Base-by-base conservation (phyloP, 2,113 vertebrate species). In the Triplophysa tibetana region DNA sequence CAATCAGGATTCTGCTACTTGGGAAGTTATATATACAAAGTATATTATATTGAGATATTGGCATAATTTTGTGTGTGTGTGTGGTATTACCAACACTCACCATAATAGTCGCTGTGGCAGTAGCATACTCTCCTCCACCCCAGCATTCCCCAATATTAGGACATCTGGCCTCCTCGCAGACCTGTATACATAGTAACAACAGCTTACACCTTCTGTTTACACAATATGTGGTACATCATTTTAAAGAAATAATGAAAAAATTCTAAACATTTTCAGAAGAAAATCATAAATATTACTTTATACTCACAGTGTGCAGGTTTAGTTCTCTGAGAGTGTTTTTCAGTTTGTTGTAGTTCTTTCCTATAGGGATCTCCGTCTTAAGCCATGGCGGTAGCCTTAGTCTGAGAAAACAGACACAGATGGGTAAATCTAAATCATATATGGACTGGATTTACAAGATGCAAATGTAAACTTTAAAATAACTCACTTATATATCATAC, bases 121-220 rank as follows among this genome's bases (percentile, higher is more conserved):
- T 99, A 45, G 95, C 92, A 3, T 95, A 92, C 65, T 99, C 96
- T 77, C 97, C 96, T 17, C 96, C 98, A 81, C 97, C 98, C 98
- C 98, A 99, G 67, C 98, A 99, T 72, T 99, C 97, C 8, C 96
- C 96, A n/a, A 99, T 97, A 89, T 99, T 99, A 29, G 98, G 98
- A 90, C 98, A 99, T 52, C 95, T 93, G 12, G 97, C 97, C 89
- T 99, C 98, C 87, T 99, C 98, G 87, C 98, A 99, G 2, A 99
- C 98, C 98, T 99, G 62, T 52, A 63, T 64, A 43, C 67, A 58
- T 9, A 70, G 29, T 23, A 67, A 67, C 26, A 61, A 67, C 17
- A 65, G 21, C 45, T 4, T 17, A 16, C 3, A 41, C 3, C 58
- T 69, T 29, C 56, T 5, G 19, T 54, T 41, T 38, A 38, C 33